Evolutionary conservation across 2,113 vertebrate genomes (phyloP), one percentile per base, ranked within the genome.

Genomic region (Paramormyrops kingsleyae): DNA sequence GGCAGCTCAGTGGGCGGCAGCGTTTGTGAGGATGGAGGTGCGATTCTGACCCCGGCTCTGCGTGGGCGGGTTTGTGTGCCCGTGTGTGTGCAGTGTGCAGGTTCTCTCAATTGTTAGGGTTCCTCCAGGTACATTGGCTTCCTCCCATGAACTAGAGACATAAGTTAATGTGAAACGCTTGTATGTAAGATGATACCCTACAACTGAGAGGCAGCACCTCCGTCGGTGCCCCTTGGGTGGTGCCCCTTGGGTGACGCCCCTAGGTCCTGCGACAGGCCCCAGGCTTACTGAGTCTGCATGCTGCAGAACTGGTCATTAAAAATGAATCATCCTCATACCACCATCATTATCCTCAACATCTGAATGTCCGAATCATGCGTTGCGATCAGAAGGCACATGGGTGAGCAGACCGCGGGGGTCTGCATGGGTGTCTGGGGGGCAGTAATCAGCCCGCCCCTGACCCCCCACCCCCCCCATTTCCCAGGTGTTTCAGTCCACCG

Each of bases 271-370:
- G 35, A 80, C 4, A 42, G 15, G 9, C 17, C 35, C 35, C 13
- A 80, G 17, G 31, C 35, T 80, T 6, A 42, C 10, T 70, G n/a
- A 70, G 62, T 93, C 87, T 87, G 89, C 7, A n/a, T 62, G 24
- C 7, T n/a, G 56, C 6, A 62, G 56, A n/a, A 9, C 21, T 62
- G 56, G 56, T 9, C 21, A 62, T 9, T n/a, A 62, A 9, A 62
- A n/a, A 62, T 1, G 24, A 62, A 62, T 62, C 7, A 10, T 85
- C 35, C 91, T 92, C 91, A 90, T 91, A 92, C 91, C 83, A 46
- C 46, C 56, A 5, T 91, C 77, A 80, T 87, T 46, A 80, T 80
- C 46, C 89, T 47, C 89, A 83, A 92, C 92, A 92, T 83, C 59
- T 89, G 31, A 39, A 17, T 12, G 50, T 27, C 53, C 42, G 13